phyloP scores from a whole-genome alignment of 2,797 vertebrate genomes.

The Myotis planiceps region DNA sequence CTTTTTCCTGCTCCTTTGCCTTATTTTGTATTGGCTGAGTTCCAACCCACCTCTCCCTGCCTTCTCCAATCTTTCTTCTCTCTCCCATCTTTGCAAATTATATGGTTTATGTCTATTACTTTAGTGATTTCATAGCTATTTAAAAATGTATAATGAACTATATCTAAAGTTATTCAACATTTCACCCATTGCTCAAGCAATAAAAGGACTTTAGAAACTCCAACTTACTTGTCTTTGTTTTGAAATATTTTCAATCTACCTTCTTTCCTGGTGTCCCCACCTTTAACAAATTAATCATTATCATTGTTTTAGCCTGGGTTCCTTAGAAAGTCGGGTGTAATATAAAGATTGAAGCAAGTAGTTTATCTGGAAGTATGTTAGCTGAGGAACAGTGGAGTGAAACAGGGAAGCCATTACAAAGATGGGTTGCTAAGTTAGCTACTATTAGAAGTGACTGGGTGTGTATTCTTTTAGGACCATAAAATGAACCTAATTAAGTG shows the following conservation, averaged over 20 bases:
- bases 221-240: background rate
- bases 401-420: background rate
- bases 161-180: background rate
- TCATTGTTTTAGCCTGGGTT: background rate
- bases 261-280: background rate
- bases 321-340: background rate
- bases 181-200: background rate
- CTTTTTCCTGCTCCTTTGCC: background rate
- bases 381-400: background rate
- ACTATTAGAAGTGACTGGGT: background rate
- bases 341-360: background rate
- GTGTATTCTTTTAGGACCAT: background rate
- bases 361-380: background rate
- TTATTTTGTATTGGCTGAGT: background rate
- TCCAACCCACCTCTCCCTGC: background rate
- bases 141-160: background rate
- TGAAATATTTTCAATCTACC: background rate
- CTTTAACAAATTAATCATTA: background rate
- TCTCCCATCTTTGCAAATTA: background rate
- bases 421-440: background rate
- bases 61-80: background rate
- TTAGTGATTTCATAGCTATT: background rate
- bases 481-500: background rate
- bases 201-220: background rate
- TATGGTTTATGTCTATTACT: background rate